Evolutionary conservation across 2,888 invertebrate species (phyloP).

Genomic region (Papilio demoleus): DNA sequence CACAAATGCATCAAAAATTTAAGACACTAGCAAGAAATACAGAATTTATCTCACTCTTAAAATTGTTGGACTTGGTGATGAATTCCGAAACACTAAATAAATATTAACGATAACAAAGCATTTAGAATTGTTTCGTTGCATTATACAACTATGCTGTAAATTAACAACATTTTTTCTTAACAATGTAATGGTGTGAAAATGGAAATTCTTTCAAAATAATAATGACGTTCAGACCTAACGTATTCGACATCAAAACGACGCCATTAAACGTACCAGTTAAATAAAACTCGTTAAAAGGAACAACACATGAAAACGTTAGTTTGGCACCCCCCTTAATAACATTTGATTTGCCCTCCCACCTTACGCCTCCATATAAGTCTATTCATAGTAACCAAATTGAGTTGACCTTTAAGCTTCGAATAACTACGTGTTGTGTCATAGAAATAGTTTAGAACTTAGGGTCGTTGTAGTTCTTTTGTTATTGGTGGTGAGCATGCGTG

Average conservation of each 20-base stretch:
- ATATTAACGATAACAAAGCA: background rate
- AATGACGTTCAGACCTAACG: conserved; percentile 47
- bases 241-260: conserved; percentile 71
- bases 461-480: conserved; percentile 42
- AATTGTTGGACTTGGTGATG: no score
- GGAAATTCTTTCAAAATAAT: conserved; percentile 38
- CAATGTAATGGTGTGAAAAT: conserved; percentile 31
- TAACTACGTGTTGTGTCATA: background rate
- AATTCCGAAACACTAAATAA: no score
- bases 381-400: conserved; percentile 53
- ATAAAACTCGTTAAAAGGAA: conserved; percentile 78
- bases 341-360: conserved; percentile 72
- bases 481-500: conserved; percentile 66
- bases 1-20: conserved; percentile 2
- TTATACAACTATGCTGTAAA: background rate
- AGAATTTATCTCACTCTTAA: no score
- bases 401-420: conserved; percentile 53
- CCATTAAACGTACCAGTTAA: conserved; percentile 69
- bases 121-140: background rate
- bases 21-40: no score
- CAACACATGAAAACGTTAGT: conserved; percentile 78
- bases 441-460: conserved; percentile 36
- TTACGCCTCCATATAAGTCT: conserved; percentile 55
- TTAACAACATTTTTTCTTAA: background rate
- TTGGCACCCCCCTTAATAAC: conserved; percentile 81